Evolutionary conservation across 2,888 invertebrate species (phyloP).

Genomic region (Caradrina clavipalpis): DNA sequence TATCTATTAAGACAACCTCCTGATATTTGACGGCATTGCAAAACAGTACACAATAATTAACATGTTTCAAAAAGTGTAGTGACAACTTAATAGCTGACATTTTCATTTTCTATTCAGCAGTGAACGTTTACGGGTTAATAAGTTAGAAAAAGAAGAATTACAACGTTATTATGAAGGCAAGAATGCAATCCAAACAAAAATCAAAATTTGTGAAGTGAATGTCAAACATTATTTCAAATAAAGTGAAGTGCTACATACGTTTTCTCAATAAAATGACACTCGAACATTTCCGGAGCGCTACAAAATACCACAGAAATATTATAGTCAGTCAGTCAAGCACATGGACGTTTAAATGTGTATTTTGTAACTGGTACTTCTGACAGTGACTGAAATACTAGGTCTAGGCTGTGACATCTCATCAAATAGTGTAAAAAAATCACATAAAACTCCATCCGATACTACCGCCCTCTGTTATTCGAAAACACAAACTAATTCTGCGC

Average conservation of each 20-base stretch:
- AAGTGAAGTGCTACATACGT: slow-evolving; percentile 44
- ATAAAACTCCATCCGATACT: neutral
- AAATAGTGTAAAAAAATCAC: slow-evolving; percentile 24
- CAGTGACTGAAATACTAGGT: slow-evolving; percentile 44
- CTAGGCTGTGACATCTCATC: slow-evolving; percentile 45
- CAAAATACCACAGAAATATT: slow-evolving; percentile 57
- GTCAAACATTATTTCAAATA: slow-evolving; percentile 3
- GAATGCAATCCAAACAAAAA: slow-evolving; percentile 27
- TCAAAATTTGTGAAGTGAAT: slow-evolving; percentile 38
- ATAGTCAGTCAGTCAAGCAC: slow-evolving; percentile 54
- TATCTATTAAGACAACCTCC: no score
- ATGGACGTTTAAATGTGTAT: slow-evolving; percentile 62
- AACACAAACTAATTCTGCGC: slow-evolving; percentile 5
- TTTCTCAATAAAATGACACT: slow-evolving; percentile 61
- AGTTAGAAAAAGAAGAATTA: neutral
- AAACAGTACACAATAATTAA: neutral
- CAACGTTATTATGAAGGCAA: slow-evolving; percentile 16
- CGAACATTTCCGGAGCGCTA: slow-evolving; percentile 58
- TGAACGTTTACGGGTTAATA: neutral
- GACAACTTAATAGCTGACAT: neutral
- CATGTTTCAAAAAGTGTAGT: slow-evolving; percentile 38
- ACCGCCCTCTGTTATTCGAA: slow-evolving; percentile 41
- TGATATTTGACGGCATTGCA: no score
- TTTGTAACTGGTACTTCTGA: slow-evolving; percentile 64
- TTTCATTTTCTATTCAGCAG: neutral